Evolutionary conservation across 1,140 invertebrate species (phyloP).

Genomic region (Pachypsylla venusta): DNA sequence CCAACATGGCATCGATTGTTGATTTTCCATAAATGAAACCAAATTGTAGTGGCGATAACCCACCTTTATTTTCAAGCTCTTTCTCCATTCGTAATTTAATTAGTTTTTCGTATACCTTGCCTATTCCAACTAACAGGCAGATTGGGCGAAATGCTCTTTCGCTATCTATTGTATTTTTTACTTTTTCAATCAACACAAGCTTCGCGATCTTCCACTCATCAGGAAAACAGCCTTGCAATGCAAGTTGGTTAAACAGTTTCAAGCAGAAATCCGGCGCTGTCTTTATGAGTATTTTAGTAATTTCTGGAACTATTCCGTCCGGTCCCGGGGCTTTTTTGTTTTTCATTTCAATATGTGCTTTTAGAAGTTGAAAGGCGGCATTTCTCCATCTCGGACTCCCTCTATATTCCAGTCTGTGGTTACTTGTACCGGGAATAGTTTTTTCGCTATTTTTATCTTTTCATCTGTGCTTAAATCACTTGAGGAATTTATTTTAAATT

Average conservation of each 20-base stretch:
- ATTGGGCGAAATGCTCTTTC: no score
- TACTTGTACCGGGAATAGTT: neutral
- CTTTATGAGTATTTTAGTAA: conserved; percentile 17
- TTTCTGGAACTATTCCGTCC: conserved; percentile 25
- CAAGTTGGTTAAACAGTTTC: conserved; percentile 16
- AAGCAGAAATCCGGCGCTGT: conserved; percentile 10
- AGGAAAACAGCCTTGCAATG: conserved; percentile 14
- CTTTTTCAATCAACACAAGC: conserved; percentile 18
- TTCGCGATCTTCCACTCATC: conserved; percentile 17
- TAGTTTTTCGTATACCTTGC: no score
- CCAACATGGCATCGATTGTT: no score
- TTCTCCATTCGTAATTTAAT: no score
- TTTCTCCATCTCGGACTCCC: neutral
- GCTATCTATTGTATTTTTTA: no score
- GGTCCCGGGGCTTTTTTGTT: conserved; percentile 27
- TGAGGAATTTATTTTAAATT: neutral
- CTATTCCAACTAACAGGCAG: no score
- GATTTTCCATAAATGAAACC: no score
- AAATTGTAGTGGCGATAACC: no score
- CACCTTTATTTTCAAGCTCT: no score
- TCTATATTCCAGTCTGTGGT: neutral
- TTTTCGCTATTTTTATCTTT: neutral
- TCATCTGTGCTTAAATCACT: neutral
- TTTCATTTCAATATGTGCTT: conserved; percentile 19
- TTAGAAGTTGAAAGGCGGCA: conserved; percentile 20